Evolutionary conservation across 2,888 invertebrate genomes (phyloP).

Genomic region (Ectemnius continuus): DNA sequence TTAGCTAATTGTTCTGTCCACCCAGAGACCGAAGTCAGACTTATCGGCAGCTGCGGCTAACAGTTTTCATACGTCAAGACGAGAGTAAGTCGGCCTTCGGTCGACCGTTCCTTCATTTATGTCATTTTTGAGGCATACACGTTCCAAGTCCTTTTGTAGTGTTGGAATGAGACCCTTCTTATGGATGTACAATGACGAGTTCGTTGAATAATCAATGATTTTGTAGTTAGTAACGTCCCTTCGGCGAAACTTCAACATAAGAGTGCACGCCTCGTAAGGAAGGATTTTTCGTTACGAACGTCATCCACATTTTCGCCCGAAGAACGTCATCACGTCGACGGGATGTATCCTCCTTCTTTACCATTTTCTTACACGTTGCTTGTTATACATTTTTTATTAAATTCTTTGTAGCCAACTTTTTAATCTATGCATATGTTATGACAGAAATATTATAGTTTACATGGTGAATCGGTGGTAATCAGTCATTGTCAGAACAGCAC

Average conservation of each 20-base stretch:
- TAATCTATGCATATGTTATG: slow-evolving; percentile 21
- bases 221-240: slow-evolving; percentile 62
- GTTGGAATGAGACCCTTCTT: slow-evolving; percentile 45
- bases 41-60: slow-evolving; percentile 44
- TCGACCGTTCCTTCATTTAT: slow-evolving; percentile 51
- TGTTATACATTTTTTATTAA: slow-evolving; percentile 14
- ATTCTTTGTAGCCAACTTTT: slow-evolving; percentile 25
- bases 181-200: slow-evolving; percentile 61
- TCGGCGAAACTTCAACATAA: slow-evolving; percentile 69
- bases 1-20: slow-evolving; percentile 50
- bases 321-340: slow-evolving; percentile 10
- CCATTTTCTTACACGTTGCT: slow-evolving; percentile 7
- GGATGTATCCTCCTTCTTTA: neutral
- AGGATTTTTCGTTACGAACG: slow-evolving; percentile 17
- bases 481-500: slow-evolving; percentile 4
- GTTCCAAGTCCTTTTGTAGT: slow-evolving; percentile 52
- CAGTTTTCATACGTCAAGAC: slow-evolving; percentile 30
- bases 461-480: slow-evolving; percentile 24
- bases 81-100: slow-evolving; percentile 64
- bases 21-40: slow-evolving; percentile 63
- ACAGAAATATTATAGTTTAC: slow-evolving; percentile 15
- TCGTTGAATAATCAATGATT: slow-evolving; percentile 65
- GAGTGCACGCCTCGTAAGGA: slow-evolving; percentile 68
- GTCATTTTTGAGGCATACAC: slow-evolving; percentile 42
- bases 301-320: slow-evolving; percentile 8